phyloP scores from a whole-genome alignment of 2,113 vertebrate genomes.

The Varanus komodoensis region DNA sequence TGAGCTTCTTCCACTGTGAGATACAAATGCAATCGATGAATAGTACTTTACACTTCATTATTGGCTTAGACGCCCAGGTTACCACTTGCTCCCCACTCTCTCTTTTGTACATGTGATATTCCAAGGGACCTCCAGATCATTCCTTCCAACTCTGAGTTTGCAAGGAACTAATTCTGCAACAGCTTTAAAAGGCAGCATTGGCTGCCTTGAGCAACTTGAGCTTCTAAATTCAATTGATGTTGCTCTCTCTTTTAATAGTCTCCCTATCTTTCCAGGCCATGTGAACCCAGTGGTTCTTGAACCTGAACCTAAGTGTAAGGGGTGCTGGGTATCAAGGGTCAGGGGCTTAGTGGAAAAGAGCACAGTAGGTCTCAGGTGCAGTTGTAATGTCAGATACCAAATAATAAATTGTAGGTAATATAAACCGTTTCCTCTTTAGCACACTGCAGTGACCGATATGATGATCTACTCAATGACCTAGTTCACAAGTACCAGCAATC shows the following conservation, averaged over 20 bases:
- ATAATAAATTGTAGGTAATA: neutral
- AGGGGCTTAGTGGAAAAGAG: neutral
- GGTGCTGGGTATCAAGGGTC: neutral
- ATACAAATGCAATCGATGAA: neutral
- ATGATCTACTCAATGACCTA: neutral
- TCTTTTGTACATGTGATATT: neutral
- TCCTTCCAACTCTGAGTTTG: neutral
- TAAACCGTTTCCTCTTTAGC: neutral
- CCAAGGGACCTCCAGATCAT: neutral
- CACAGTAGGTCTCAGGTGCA: neutral
- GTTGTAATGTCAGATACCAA: neutral
- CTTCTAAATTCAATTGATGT: neutral
- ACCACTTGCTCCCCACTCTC: neutral
- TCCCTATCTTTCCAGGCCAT: conserved; percentile 6
- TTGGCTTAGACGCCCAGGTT: neutral
- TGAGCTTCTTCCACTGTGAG: neutral
- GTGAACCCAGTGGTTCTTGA: conserved; percentile 24
- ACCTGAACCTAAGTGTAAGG: neutral
- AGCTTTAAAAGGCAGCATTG: neutral
- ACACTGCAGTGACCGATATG: neutral
- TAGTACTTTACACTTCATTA: neutral
- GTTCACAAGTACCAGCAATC: too few species aligned
- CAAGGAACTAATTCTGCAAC: neutral
- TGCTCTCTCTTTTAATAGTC: neutral
- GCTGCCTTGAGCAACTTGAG: neutral